Percentiles rank a stretch among this genome's conserved stretches.
Conservation (phyloP, 1,140 invertebrate species). For the Orussus abietinus region DNA sequence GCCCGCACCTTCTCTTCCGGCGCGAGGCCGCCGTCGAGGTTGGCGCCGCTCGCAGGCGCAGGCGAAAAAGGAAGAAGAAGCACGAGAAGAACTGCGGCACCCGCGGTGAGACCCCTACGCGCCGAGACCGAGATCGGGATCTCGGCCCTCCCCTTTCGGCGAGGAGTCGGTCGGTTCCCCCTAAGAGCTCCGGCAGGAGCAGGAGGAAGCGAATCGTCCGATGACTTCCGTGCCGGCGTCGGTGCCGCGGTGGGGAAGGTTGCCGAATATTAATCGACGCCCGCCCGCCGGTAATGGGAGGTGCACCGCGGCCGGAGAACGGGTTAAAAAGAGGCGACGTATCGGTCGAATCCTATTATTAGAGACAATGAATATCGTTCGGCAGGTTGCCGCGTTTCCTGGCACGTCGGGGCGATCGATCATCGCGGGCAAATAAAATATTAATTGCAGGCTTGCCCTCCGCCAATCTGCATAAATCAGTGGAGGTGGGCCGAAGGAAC, state of each 20-base stretch:
- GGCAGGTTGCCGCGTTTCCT: too few relatives aligned
- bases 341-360: constrained; percentile 27
- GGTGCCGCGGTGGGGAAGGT: too few relatives aligned
- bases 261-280: too few relatives aligned
- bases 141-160: too few relatives aligned
- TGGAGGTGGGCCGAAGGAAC: neutral
- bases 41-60: constrained; percentile 38
- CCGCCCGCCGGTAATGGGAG: too few relatives aligned
- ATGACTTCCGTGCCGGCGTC: too few relatives aligned
- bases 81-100: constrained; percentile 68
- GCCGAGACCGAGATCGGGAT: too few relatives aligned
- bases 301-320: too few relatives aligned
- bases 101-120: constrained; percentile 51
- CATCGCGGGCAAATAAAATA: constrained; percentile 31
- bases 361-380: constrained; percentile 34
- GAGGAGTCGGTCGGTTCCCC: too few relatives aligned
- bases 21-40: constrained; percentile 53
- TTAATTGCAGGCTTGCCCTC: constrained; percentile 29
- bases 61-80: constrained; percentile 51
- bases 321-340: neutral
- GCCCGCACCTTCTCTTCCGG: constrained; percentile 68
- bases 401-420: constrained; percentile 19
- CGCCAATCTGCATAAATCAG: constrained; percentile 33
- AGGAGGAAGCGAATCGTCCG: too few relatives aligned
- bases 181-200: too few relatives aligned